Percentiles rank a stretch among this genome's conserved stretches.
These are phyloP conservation scores for Himalopsyche phryganea DNA, from an alignment of 1,140 invertebrate genomes.

Conservation along the genomic window DNA sequence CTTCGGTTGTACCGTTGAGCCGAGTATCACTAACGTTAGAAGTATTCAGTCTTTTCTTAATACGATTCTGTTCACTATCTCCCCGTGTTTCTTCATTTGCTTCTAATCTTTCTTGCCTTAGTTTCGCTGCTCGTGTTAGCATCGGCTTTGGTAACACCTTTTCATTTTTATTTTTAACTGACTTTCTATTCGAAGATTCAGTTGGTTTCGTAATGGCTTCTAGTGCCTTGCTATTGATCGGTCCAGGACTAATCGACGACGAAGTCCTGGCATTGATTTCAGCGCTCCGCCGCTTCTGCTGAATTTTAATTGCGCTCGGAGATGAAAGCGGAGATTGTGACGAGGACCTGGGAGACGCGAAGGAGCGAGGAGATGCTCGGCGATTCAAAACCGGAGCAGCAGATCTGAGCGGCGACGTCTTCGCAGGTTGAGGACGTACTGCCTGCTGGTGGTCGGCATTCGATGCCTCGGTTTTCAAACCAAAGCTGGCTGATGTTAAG, in stretches of 20 bases:
- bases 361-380: slow-evolving; percentile 5
- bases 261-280: slow-evolving; percentile 12
- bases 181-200: background rate
- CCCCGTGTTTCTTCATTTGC: background rate
- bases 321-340: slow-evolving; percentile 26
- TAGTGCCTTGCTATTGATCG: background rate
- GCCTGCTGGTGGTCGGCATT: background rate
- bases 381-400: background rate
- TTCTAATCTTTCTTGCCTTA: background rate
- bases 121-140: background rate
- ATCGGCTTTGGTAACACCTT: background rate
- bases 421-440: too few relatives aligned
- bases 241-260: background rate
- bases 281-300: slow-evolving; percentile 20
- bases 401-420: background rate
- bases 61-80: slow-evolving; percentile 20
- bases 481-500: background rate
- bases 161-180: slow-evolving; percentile 6
- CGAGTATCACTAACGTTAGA: slow-evolving; percentile 14
- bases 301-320: slow-evolving; percentile 16
- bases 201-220: background rate
- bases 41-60: slow-evolving; percentile 27
- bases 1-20: slow-evolving; percentile 9
- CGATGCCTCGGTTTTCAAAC: slow-evolving; percentile 16
- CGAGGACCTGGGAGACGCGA: slow-evolving; percentile 18